Evolutionary conservation across 2,888 invertebrate species (phyloP), one percentile per base, ranked within the genome.

Genomic region (Pardosa pseudoannulata): DNA sequence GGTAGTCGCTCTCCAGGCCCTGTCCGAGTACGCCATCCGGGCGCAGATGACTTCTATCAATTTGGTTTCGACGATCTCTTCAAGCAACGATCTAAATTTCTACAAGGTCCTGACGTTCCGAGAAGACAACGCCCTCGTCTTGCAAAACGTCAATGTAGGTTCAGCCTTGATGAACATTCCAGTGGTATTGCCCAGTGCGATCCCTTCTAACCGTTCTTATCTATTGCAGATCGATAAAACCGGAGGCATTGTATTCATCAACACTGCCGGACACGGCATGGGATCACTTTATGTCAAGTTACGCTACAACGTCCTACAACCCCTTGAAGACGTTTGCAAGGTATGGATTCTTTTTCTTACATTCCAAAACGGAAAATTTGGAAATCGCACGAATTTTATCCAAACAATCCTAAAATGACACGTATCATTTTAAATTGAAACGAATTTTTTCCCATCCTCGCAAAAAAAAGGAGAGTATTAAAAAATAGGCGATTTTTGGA

Each of bases 1-100:
- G 0, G 90, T 91, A 23, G 89, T 91, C 27, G 91, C 90, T 6
- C 89, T 92, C 0, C 91, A 91, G 70, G 91, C 92, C 3, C 76
- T 92, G 65, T 90, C 91, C 0, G 90, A 91, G 72, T 91, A 90
- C 88, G 90, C 90, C 36, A 90, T 90, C 13, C 87, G 88, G 71
- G 90, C 90, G 0, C 86, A 79, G 11, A 70, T 62, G 9, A 86
- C 89, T 16, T 85, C 79, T 31, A 88, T 87, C 31, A 79, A 88
- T 68, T 46, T 90, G 16, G 46, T 89, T 1, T 65, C 87, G 31
- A 79, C 89, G 87, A 68, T 90, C 65, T 39, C 79, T 68, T 65
- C 89, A 64, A 46, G 87, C 81, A 50, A 89, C 27, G 88, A 88
- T 36, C 73, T 86, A 16, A 68, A 89, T 31, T 89, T 89, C 39